These are phyloP conservation scores for Macaria notata DNA, from an alignment of 2,888 invertebrate genomes.

Conservation along the genomic window DNA sequence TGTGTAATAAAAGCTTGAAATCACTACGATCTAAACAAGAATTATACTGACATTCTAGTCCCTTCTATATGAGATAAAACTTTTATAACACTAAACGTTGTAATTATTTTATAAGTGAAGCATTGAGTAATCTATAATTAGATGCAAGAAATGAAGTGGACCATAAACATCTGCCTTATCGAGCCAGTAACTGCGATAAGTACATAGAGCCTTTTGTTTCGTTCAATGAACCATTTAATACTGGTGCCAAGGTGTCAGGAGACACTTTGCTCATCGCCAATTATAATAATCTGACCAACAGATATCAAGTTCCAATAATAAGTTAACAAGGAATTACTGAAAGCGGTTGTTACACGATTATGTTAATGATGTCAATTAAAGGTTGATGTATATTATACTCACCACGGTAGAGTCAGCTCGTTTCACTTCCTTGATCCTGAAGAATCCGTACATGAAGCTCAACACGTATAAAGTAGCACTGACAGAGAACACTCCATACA, in stretches of 20 bases:
- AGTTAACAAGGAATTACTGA: not conserved
- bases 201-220: conserved; percentile 46
- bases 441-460: conserved; percentile 88
- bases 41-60: not conserved
- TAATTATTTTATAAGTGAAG: conserved; percentile 4
- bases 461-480: conserved; percentile 88
- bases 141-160: conserved; percentile 40
- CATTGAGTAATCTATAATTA: conserved; percentile 40
- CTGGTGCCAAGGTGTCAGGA: conserved; percentile 35
- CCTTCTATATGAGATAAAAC: conserved; percentile 1
- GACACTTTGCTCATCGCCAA: conserved; percentile 23
- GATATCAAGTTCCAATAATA: conserved; percentile 1
- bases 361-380: conserved; percentile 9
- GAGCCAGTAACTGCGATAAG: conserved; percentile 44
- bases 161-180: conserved; percentile 45
- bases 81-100: not conserved
- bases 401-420: conserved; percentile 57
- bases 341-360: conserved; percentile 7
- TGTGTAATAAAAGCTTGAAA: conserved; percentile 1
- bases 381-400: conserved; percentile 40
- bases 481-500: conserved; percentile 91
- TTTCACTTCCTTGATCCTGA: conserved; percentile 87
- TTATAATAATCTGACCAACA: conserved; percentile 13
- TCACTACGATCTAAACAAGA: not conserved
- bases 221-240: conserved; percentile 53